These are phyloP conservation scores for Macrotrachela quadricornifera DNA, from an alignment of 1,140 invertebrate species.

Conservation along the genomic window DNA sequence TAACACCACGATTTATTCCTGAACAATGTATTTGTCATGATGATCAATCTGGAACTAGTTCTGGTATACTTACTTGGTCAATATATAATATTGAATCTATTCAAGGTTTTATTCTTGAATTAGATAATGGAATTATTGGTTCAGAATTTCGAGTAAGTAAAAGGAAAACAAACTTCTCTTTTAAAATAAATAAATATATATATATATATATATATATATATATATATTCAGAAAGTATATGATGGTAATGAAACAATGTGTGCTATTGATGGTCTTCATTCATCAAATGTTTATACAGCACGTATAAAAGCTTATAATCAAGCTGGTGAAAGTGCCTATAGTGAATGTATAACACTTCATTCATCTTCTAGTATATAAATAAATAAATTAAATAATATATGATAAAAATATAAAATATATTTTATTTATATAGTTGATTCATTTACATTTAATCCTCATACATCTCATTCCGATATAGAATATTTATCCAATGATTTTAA, in stretches of 20 bases:
- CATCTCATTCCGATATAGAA: constrained; percentile 48
- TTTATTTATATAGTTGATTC: constrained; percentile 41
- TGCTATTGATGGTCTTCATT: constrained; percentile 89
- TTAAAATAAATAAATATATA: no score
- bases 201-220: no score
- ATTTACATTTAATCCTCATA: constrained; percentile 59
- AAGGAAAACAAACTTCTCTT: no score
- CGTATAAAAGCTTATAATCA: constrained; percentile 87
- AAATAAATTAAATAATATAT: constrained; percentile 6
- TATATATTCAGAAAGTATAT: constrained; percentile 55
- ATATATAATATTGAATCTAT: not conserved
- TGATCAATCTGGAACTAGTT: not conserved
- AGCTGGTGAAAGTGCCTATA: constrained; percentile 79
- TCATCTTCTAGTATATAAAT: constrained; percentile 65
- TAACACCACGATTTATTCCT: not conserved
- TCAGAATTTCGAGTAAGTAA: constrained; percentile 13
- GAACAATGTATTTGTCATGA: not conserved
- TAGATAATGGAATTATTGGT: constrained; percentile 1
- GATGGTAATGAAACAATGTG: constrained; percentile 90
- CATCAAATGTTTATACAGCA: constrained; percentile 76
- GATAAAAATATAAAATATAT: not conserved
- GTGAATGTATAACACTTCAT: constrained; percentile 76
- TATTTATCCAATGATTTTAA: constrained; percentile 43
- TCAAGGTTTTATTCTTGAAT: constrained; percentile 1
- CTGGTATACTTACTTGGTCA: not conserved